Conservation (phyloP, 2,888 invertebrate species). For the Halocaridina rubra region DNA sequence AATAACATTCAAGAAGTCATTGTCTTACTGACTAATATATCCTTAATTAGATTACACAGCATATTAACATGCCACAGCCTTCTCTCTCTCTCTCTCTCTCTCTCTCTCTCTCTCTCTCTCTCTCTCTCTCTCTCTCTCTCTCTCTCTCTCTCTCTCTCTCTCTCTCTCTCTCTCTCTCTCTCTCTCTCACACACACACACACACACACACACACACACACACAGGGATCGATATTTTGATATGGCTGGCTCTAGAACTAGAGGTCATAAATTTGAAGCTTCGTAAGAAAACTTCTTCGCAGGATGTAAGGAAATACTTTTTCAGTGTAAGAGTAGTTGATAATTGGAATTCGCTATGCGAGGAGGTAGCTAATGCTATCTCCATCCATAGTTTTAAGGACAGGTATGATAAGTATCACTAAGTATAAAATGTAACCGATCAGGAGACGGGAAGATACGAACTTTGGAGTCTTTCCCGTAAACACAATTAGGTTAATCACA, state of each 20-base stretch:
- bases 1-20: too few relatives aligned
- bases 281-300: neutral
- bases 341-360: too few relatives aligned
- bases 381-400: too few relatives aligned
- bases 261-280: neutral
- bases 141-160: neutral
- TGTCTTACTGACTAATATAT: neutral
- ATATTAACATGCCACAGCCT: neutral
- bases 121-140: conserved; percentile 1
- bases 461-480: too few relatives aligned
- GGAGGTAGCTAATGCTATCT: too few relatives aligned
- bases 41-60: neutral
- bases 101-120: conserved; percentile 15
- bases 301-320: too few relatives aligned
- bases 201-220: neutral
- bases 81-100: conserved; percentile 5
- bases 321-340: too few relatives aligned
- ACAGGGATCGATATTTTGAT: neutral
- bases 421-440: too few relatives aligned
- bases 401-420: too few relatives aligned
- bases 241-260: neutral
- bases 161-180: conserved; percentile 12
- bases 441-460: too few relatives aligned
- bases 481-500: too few relatives aligned
- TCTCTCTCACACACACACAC: neutral